Evolutionary conservation across 1,140 invertebrate species (phyloP).

Genomic region (Eufriesea mexicana): DNA sequence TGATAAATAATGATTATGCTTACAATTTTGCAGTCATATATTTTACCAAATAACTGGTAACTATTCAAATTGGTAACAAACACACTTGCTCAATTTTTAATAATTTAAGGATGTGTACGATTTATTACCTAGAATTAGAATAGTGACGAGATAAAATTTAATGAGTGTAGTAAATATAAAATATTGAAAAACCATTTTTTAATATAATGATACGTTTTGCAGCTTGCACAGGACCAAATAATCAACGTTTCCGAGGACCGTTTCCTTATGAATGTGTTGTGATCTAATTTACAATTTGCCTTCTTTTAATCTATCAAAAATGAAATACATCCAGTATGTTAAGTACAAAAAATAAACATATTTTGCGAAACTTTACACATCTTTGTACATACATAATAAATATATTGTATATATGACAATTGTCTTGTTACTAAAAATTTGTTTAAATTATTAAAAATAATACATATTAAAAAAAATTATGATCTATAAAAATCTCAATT

Average conservation of each 20-base stretch:
- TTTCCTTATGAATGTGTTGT: constrained; percentile 88
- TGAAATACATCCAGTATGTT: constrained; percentile 54
- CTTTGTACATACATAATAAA: constrained; percentile 73
- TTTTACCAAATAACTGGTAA: neutral
- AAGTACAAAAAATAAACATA: constrained; percentile 55
- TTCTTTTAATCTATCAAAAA: constrained; percentile 44
- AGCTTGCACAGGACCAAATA: constrained; percentile 84
- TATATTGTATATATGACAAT: constrained; percentile 49
- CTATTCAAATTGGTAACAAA: neutral
- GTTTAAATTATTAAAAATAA: neutral
- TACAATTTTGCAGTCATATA: constrained; percentile 7
- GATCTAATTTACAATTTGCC: constrained; percentile 81
- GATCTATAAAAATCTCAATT: constrained; percentile 4
- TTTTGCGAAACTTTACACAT: constrained; percentile 62
- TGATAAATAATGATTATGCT: constrained; percentile 7
- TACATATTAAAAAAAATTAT: constrained; percentile 15
- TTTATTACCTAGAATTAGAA: constrained; percentile 29
- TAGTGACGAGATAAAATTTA: constrained; percentile 35
- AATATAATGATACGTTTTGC: constrained; percentile 40
- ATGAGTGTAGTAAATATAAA: constrained; percentile 16
- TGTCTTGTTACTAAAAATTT: constrained; percentile 20
- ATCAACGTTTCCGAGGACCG: constrained; percentile 78
- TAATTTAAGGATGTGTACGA: neutral
- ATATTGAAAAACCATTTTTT: constrained; percentile 57
- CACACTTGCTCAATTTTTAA: neutral